Base-by-base conservation (phyloP, 2,888 invertebrate genomes). In the Baccha elongata region DNA sequence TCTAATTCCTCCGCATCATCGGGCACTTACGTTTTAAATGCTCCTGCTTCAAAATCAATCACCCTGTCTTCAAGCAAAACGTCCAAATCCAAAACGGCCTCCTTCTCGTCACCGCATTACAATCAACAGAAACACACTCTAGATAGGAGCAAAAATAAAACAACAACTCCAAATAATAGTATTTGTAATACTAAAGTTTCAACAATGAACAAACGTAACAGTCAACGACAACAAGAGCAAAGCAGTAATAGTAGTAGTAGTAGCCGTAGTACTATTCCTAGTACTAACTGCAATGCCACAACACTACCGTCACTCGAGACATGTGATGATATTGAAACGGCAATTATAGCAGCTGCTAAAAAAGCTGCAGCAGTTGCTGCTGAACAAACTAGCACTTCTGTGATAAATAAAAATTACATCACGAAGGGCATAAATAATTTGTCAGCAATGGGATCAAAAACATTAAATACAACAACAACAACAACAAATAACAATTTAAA, bases 301-400 rank as follows among this genome's bases (percentile, higher is more conserved):
- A 55, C 84, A 29, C 40, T 69, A 65, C 53, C 78, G 19, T 67
- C 85, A 44, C 81, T 90, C 48, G 90, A 89, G 79, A 89, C 90
- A 2, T 89, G 89, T 84, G 88, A 89, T 80, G 89, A 89, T 60
- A 90, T 90, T 85, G 89, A 90, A 85, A 84, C 88, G 53, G 89
- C 88, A 62, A 90, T 89, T 29, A 88, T 90, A 68, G 90, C 89
- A 13, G 88, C 88, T 6, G 90, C 90, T 6, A 88, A 89, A 19
- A 89, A 88, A 4, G 89, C 88, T 10, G 81, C 83, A 19, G 81
- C 81, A 58, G 84, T 78, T 64, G 71, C 79, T 35, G 89, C 89
- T 52, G 87, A 83, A 35, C 78, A 85, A 72, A 78, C 53, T 35
- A 73, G 32, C 40, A 65, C 84, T 74, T 67, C 68, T 75, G 73